These are phyloP conservation scores for Eurystomus gularis DNA, from an alignment of 2,113 vertebrate genomes.

Conservation along the genomic window DNA sequence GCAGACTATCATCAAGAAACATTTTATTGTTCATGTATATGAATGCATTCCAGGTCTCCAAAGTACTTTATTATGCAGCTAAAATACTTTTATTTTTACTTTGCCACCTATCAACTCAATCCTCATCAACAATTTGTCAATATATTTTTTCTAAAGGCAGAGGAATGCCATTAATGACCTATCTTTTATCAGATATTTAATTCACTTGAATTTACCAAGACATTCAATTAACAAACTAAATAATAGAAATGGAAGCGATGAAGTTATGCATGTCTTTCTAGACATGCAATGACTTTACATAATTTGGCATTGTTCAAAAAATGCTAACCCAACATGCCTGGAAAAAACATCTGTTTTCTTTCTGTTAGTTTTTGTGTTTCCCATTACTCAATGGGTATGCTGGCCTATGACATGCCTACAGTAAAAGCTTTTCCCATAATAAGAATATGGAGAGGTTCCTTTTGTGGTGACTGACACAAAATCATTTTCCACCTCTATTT, in stretches of 20 bases:
- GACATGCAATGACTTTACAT: neutral
- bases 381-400: neutral
- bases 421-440: neutral
- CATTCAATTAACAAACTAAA: neutral
- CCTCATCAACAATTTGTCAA: slow-evolving; percentile 23
- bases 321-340: neutral
- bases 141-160: neutral
- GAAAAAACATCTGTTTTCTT: neutral
- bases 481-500: neutral
- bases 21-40: slow-evolving; percentile 10
- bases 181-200: neutral
- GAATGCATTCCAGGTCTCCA: neutral
- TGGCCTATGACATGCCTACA: neutral
- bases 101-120: slow-evolving; percentile 24
- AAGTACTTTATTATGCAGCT: slow-evolving; percentile 16
- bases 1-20: slow-evolving; percentile 50
- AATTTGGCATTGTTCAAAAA: neutral
- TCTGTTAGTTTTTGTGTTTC: neutral
- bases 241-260: neutral
- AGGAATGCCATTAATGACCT: neutral
- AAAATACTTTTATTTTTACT: slow-evolving; percentile 6
- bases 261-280: neutral
- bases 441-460: neutral
- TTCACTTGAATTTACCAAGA: neutral
- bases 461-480: neutral